Conservation (phyloP, 2,797 vertebrate genomes). For the Bovichtus variegatus region DNA sequence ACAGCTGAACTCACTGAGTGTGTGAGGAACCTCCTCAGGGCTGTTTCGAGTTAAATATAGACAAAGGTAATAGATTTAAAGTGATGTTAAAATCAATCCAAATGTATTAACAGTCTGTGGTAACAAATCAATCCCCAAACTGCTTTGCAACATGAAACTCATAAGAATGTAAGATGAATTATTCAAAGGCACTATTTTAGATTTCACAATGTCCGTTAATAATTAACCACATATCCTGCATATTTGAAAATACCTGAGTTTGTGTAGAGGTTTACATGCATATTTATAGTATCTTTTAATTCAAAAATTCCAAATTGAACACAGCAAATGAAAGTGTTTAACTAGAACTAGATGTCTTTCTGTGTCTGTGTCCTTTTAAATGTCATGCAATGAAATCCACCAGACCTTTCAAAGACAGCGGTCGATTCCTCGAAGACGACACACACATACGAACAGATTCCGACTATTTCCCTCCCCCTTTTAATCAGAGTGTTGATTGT, state of each 20-base stretch:
- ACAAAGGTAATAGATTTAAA: conserved; percentile 6
- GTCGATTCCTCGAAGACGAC: conserved; percentile 17
- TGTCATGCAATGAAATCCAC: conserved; percentile 14
- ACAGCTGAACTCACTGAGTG: conserved; percentile 42
- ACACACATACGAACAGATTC: conserved; percentile 15
- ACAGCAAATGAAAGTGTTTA: neutral
- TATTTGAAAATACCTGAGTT: conserved; percentile 74
- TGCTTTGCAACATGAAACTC: conserved; percentile 60
- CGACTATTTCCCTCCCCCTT: conserved; percentile 20
- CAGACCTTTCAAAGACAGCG: conserved; percentile 20
- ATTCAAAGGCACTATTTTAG: conserved; percentile 79
- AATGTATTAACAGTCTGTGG: conserved; percentile 16
- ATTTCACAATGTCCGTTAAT: conserved; percentile 80
- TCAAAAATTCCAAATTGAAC: conserved; percentile 29
- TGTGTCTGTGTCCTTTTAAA: conserved; percentile 4
- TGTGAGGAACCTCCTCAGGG: conserved; percentile 10
- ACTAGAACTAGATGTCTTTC: neutral
- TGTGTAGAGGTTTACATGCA: conserved; percentile 44
- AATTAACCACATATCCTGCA: conserved; percentile 74
- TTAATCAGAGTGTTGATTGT: conserved; percentile 57
- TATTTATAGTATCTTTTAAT: conserved; percentile 47
- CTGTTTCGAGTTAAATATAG: conserved; percentile 19
- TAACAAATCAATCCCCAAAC: conserved; percentile 54
- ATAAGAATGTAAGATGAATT: conserved; percentile 71
- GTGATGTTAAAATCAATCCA: conserved; percentile 18